Conservation (phyloP, 2,113 vertebrate species). For the Pomatorhinus ruficollis region DNA sequence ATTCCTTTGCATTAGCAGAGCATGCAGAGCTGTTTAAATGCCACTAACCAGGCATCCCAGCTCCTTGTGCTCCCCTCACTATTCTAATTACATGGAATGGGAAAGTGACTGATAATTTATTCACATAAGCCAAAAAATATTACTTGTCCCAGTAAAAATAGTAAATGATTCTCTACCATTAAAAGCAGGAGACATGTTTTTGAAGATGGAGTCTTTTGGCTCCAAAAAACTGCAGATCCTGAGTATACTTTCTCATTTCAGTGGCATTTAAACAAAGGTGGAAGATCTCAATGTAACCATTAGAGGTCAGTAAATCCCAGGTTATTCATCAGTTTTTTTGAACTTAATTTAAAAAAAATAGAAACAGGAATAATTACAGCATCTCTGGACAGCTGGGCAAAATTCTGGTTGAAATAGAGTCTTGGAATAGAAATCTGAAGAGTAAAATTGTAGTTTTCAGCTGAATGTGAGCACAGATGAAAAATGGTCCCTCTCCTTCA, state of each 20-base stretch:
- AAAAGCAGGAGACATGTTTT: not conserved
- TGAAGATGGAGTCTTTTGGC: not conserved
- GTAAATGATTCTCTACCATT: not conserved
- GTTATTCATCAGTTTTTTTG: not conserved
- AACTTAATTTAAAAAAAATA: not conserved
- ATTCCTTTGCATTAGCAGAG: not conserved
- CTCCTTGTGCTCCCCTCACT: not conserved
- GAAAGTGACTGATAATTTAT: not conserved
- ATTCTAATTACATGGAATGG: not conserved
- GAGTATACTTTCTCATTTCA: not conserved
- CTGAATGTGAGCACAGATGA: not conserved
- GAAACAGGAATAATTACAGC: not conserved
- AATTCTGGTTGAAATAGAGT: not conserved
- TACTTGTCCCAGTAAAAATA: not conserved
- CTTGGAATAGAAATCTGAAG: not conserved
- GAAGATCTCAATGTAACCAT: constrained; percentile 48
- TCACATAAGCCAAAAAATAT: not conserved
- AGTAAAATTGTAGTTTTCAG: not conserved
- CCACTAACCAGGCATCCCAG: not conserved
- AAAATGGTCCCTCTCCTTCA: not conserved
- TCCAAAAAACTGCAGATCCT: not conserved
- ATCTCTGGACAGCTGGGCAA: not conserved
- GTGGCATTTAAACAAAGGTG: not conserved
- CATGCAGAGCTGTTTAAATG: not conserved
- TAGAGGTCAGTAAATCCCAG: constrained; percentile 69